phyloP scores from a whole-genome alignment of 1,140 invertebrate genomes.

The Drosophila lini region DNA sequence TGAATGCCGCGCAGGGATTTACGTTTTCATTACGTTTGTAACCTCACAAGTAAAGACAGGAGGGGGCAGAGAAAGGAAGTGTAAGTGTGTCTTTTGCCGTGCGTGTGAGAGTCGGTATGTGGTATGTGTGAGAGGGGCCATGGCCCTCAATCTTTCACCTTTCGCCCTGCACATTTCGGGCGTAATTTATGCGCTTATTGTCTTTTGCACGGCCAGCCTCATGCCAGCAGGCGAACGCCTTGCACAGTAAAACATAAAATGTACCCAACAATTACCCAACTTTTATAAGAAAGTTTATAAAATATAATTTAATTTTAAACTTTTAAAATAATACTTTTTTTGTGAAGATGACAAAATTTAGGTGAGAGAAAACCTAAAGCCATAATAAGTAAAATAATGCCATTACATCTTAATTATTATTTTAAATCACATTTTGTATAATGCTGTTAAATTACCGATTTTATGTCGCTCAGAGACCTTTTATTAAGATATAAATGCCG shows the following conservation, averaged over 20 bases:
- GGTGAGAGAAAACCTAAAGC: not conserved
- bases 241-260: not conserved
- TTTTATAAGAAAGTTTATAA: too few species aligned
- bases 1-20: conserved; percentile 80
- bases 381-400: too few species aligned
- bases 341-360: too few species aligned
- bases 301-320: too few species aligned
- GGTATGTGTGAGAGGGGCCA: conserved; percentile 17
- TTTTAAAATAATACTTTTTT: too few species aligned
- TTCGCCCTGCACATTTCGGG: conserved; percentile 57
- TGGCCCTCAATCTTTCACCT: conserved; percentile 31
- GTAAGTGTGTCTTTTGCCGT: conserved; percentile 26
- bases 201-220: conserved; percentile 46
- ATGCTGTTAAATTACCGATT: not conserved
- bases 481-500: not conserved
- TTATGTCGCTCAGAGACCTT: not conserved
- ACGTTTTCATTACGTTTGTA: conserved; percentile 81
- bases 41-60: conserved; percentile 47
- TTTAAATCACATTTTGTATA: too few species aligned
- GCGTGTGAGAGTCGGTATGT: conserved; percentile 14
- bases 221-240: conserved; percentile 6
- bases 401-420: too few species aligned
- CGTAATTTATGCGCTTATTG: conserved; percentile 82
- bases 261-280: too few species aligned
- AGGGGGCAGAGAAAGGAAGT: not conserved